Conservation (phyloP, 2,113 vertebrate species). For the Neolamprologus sp. region DNA sequence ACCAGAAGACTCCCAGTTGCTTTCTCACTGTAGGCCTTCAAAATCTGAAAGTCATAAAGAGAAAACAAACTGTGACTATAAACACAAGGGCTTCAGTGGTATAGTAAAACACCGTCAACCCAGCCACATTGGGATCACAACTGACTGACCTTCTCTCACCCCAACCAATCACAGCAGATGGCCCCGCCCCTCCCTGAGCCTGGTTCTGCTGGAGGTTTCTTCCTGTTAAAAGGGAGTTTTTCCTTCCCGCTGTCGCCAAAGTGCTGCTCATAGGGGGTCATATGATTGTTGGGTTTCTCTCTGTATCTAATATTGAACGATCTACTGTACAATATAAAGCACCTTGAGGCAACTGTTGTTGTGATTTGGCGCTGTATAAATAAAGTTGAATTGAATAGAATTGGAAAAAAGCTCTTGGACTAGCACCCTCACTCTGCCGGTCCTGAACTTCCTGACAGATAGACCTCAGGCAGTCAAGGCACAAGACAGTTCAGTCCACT, state of each 20-base stretch:
- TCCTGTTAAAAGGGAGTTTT: background rate
- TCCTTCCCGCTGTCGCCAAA: accelerated
- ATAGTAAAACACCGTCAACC: background rate
- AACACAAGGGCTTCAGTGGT: background rate
- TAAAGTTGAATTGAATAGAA: background rate
- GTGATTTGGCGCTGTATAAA: accelerated
- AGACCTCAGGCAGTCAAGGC: background rate
- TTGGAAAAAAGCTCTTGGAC: background rate
- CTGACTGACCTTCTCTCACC: background rate
- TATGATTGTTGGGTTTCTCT: background rate
- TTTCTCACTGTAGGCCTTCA: background rate
- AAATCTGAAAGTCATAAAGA: background rate
- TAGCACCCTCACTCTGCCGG: background rate
- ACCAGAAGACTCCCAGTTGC: background rate
- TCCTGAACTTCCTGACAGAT: background rate
- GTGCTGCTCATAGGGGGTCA: background rate
- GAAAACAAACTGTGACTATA: background rate
- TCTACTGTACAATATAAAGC: background rate
- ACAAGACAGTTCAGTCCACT: background rate
- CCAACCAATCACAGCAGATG: background rate
- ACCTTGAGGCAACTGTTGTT: background rate
- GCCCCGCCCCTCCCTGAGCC: background rate
- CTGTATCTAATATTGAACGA: accelerated
- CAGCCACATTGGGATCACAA: accelerated
- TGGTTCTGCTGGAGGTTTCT: background rate